These are phyloP conservation scores for Mastomys coucha DNA, from an alignment of 2,113 vertebrate species.

Conservation along the genomic window DNA sequence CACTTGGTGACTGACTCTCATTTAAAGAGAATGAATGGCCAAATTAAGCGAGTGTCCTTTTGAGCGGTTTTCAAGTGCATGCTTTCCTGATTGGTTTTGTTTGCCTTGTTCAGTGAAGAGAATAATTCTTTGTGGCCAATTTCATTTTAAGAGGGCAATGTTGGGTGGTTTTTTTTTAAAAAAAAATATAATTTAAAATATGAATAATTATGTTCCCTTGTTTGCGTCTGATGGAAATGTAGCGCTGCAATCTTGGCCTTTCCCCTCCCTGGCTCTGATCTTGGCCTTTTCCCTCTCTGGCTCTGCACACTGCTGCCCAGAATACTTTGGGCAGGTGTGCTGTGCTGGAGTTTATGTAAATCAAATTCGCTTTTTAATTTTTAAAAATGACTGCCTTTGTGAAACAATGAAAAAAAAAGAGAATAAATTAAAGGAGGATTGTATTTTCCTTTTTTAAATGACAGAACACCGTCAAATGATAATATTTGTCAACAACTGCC, in stretches of 20 bases:
- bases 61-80: conserved; percentile 72
- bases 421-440: neutral
- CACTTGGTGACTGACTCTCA: conserved; percentile 73
- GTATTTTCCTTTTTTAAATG: conserved; percentile 30
- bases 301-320: neutral
- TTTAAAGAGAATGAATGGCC: conserved; percentile 80
- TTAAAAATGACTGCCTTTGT: conserved; percentile 28
- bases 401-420: neutral
- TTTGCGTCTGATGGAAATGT: conserved; percentile 70
- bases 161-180: conserved; percentile 64
- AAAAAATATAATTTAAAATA: conserved; percentile 69
- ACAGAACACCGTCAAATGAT: neutral
- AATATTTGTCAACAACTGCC: neutral
- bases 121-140: conserved; percentile 77
- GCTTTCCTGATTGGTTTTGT: conserved; percentile 79
- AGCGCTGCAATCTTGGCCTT: conserved; percentile 60
- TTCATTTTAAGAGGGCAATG: conserved; percentile 77
- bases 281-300: conserved; percentile 49
- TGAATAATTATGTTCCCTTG: conserved; percentile 73
- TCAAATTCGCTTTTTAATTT: conserved; percentile 46
- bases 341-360: conserved; percentile 61
- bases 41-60: conserved; percentile 80
- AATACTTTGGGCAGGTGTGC: conserved; percentile 46
- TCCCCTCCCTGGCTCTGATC: conserved; percentile 4
- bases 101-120: conserved; percentile 75